Base-by-base conservation (phyloP, 2,797 vertebrate genomes). In the Sebastes hubbsi region DNA sequence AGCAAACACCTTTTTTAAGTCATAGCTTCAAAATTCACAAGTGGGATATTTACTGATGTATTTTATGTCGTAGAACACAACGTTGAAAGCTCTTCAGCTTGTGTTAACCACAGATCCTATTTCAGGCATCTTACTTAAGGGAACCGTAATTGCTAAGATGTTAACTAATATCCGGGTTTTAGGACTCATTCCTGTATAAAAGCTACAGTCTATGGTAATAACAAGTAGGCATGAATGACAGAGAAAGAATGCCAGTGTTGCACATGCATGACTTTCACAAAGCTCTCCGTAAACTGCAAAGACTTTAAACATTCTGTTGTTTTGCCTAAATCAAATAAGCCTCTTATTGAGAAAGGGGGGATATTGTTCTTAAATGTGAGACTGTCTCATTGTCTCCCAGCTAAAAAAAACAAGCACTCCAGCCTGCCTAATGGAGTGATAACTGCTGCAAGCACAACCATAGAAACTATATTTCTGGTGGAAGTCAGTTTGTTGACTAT, bases 391-490 rank as follows among this genome's bases (percentile, higher is more conserved):
- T 80, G 72, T 78, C 77, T 81, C 12, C n/a, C 4, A 60, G 64
- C 76, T 73, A 32, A 63, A 70, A n/a, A n/a, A 20, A 64, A 74
- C 38, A 42, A 0, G 18, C 34, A 13, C 62, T 80, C 6, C 20
- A 14, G 10, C n/a, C 60, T 72, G 63, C 46, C 32, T 80, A 87
- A 87, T 79, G 34, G 42, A 25, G 36, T 70, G 61, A 78, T 18
- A 68, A 74, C 42, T 30, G 70, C 83, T 77, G 59, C 32, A 66
- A 73, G 65, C 66, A 80, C 56, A 81, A 87, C 68, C 61, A 78
- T 58, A 61, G 52, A 68, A 68, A 83, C 56, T 6, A 27, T 49
- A 60, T 58, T 71, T 49, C 11, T 75, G 9, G 1, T 66, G 18
- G 8, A 49, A 42, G 54, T 14, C 38, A 54, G 6, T 71, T 67